Evolutionary conservation across 2,888 invertebrate species (phyloP).

Genomic region (Drosophila dives): DNA sequence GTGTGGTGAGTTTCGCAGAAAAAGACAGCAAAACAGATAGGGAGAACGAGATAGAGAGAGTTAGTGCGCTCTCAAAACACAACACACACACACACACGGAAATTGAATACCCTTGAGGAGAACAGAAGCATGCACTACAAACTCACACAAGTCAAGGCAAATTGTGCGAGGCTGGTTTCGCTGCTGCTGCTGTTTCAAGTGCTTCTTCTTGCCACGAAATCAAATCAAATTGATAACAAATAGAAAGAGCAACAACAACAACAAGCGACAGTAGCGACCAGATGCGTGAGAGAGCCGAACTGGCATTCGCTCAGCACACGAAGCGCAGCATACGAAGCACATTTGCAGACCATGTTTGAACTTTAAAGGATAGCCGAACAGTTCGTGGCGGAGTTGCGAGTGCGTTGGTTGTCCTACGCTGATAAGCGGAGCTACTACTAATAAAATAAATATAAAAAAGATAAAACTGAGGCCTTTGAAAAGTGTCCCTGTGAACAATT

Average conservation of each 20-base stretch:
- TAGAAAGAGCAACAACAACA: constrained; percentile 31
- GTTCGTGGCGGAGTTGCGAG: constrained; percentile 81
- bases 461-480: constrained; percentile 3
- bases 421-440: constrained; percentile 25
- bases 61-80: constrained; percentile 14
- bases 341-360: constrained; percentile 35
- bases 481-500: constrained; percentile 33
- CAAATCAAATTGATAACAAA: constrained; percentile 78
- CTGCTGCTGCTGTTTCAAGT: constrained; percentile 18
- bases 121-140: constrained; percentile 30
- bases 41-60: not conserved
- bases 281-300: constrained; percentile 43
- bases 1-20: constrained; percentile 38
- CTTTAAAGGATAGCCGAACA: constrained; percentile 63
- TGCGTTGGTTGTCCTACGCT: constrained; percentile 73
- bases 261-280: constrained; percentile 3
- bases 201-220: constrained; percentile 55
- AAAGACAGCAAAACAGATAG: not conserved
- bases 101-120: constrained; percentile 63
- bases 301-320: constrained; percentile 25
- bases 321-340: constrained; percentile 28
- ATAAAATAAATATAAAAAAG: not conserved
- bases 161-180: constrained; percentile 66
- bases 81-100: constrained; percentile 16
- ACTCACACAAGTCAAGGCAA: constrained; percentile 65